Conservation (phyloP, 64 coral and sea anemone species). For the Dendronephthya gigantea region DNA sequence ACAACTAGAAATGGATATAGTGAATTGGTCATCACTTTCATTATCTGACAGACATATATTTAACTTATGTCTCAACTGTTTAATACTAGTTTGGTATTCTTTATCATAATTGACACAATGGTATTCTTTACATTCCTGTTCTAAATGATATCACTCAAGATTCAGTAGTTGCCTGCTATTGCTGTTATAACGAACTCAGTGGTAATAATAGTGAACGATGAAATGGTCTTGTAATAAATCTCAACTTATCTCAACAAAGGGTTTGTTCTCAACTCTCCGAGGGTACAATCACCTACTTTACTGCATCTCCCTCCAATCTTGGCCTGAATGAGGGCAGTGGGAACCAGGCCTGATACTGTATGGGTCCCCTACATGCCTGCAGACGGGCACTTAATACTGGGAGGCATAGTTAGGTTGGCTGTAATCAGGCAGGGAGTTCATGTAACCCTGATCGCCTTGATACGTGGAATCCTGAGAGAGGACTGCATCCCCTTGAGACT, state of each 20-base stretch:
- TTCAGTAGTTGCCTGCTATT: background rate
- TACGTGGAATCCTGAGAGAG: constrained; percentile 96
- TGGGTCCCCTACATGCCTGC: constrained; percentile 25
- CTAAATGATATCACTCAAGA: background rate
- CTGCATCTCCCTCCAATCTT: background rate
- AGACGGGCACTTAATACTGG: constrained; percentile 59
- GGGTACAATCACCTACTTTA: background rate
- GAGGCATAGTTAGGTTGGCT: constrained; percentile 98
- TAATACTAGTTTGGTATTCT: no score
- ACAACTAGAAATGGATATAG: background rate
- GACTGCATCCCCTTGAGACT: constrained; percentile 93
- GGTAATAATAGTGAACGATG: background rate
- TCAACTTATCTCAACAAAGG: background rate
- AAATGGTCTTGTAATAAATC: background rate
- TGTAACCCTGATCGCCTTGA: constrained; percentile 92
- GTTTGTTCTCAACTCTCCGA: background rate
- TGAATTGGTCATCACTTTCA: no score
- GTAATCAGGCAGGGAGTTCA: constrained; percentile 97
- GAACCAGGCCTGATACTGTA: background rate
- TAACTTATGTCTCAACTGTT: no score
- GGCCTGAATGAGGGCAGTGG: background rate
- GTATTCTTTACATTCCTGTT: no score
- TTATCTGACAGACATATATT: no score
- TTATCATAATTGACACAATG: no score
- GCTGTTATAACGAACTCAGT: background rate